Evolutionary conservation across 2,888 invertebrate genomes (phyloP), one percentile per base, ranked within the genome.

Genomic region (Drosophila prolongata): DNA sequence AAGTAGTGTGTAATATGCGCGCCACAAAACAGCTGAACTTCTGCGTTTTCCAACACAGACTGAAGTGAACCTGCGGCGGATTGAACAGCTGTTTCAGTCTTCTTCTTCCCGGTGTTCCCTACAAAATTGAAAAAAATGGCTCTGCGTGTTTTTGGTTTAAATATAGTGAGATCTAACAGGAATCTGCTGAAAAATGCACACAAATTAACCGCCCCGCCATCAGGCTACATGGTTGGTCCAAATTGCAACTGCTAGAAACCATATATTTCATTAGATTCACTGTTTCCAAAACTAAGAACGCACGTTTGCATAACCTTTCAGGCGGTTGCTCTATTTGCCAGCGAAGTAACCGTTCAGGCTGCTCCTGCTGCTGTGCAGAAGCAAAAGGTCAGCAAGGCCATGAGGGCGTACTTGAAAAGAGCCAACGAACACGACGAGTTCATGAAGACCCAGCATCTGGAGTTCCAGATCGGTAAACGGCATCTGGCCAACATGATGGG

Each of bases 401-500:
- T 98, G 98, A 95, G 94, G 91, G 95, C 96, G 0, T 98, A 98
- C 91, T 93, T 98, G 71, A 95, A 97, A 90, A 93, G 97, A 87
- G 96, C 98, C 8, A 93, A 94, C 85, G 95, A 95, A 87, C 95
- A 98, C 90, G 96, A 97, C 89, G 94, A 95, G 72, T 97, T 98
- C 89, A 96, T 98, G 94, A 94, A 95, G 86, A 94, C 94, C 74
- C 95, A 98, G 92, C 93, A 94, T 54, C 92, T 94, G 11, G 97
- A 98, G 87, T 99, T 95, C 92, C 95, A 97, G 91, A 95, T 98
- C 87, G 99, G 99, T 14, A 97, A 96, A 91, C 94, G 98, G 37
- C 98, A 99, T 93, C 94, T 99, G 75, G 99, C 99, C 0, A 99
- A 98, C 91, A 99, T 99, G 95, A 99, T 99, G 99, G 99, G 99